Conservation (phyloP, 2,888 invertebrate species). For the Phorcus lineatus region DNA sequence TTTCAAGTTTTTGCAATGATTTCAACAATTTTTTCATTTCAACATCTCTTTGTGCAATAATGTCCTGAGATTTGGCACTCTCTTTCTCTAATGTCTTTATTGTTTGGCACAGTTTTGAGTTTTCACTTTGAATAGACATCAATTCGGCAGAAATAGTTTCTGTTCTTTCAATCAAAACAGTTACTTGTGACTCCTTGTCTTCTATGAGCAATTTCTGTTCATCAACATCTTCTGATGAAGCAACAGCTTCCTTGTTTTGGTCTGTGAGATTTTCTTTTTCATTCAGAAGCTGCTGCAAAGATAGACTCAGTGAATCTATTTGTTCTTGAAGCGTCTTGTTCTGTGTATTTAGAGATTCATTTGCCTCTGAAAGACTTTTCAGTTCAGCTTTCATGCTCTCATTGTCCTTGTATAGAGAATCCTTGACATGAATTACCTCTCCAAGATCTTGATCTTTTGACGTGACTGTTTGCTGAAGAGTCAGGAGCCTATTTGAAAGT, state of each 20-base stretch:
- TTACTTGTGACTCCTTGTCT: neutral
- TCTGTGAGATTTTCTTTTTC: neutral
- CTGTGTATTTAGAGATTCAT: neutral
- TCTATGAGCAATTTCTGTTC: neutral
- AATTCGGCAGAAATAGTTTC: neutral
- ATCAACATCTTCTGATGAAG: neutral
- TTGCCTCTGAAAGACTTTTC: neutral
- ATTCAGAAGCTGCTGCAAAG: neutral
- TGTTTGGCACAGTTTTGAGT: neutral
- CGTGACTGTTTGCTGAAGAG: neutral
- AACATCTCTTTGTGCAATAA: neutral
- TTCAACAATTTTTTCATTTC: neutral
- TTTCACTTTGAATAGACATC: neutral
- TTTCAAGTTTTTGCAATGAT: neutral
- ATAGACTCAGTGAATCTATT: neutral
- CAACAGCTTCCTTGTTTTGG: neutral
- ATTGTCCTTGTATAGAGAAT: neutral
- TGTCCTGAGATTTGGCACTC: neutral
- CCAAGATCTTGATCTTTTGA: neutral
- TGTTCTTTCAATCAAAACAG: neutral
- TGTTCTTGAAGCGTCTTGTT: slow-evolving; percentile 7
- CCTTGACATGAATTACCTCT: neutral
- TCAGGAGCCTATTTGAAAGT: neutral
- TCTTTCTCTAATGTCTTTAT: neutral
- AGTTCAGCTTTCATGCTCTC: neutral